These are phyloP conservation scores for Macquaria australasica DNA, from an alignment of 2,113 vertebrate species.

Conservation along the genomic window DNA sequence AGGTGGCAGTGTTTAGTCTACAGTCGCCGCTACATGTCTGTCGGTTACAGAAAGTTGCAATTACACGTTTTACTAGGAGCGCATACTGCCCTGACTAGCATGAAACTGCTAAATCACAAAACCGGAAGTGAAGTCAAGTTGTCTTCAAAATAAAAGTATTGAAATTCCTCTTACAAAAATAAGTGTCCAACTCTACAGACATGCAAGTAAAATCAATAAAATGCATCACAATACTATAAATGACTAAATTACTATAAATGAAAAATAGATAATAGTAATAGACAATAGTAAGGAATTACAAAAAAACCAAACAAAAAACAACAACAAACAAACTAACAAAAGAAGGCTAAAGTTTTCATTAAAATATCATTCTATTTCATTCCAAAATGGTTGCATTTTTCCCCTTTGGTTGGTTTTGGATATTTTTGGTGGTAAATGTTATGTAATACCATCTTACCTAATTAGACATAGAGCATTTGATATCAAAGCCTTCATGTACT, in stretches of 20 bases:
- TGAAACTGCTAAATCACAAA: background rate
- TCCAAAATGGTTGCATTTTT: background rate
- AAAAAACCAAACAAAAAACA: background rate
- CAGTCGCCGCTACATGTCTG: background rate
- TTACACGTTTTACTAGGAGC: fast-evolving
- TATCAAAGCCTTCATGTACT: background rate
- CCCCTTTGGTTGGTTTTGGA: background rate
- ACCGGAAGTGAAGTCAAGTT: background rate
- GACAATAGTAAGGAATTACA: background rate
- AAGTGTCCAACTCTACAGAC: background rate
- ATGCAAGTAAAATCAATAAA: background rate
- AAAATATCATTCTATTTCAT: background rate
- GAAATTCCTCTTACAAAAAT: constrained; percentile 1
- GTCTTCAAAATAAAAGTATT: constrained; percentile 59
- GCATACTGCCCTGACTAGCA: constrained; percentile 11
- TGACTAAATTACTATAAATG: background rate
- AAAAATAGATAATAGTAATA: background rate
- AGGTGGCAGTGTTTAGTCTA: background rate
- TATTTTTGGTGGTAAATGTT: background rate
- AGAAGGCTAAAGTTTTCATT: background rate
- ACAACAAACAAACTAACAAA: background rate
- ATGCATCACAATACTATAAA: background rate
- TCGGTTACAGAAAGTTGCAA: background rate
- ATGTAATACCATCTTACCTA: background rate
- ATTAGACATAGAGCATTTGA: background rate